A percentile compares a stretch with the other conserved stretches of the same genome.
Conservation (phyloP, 2,888 invertebrate species). For the Watsonalla binaria region DNA sequence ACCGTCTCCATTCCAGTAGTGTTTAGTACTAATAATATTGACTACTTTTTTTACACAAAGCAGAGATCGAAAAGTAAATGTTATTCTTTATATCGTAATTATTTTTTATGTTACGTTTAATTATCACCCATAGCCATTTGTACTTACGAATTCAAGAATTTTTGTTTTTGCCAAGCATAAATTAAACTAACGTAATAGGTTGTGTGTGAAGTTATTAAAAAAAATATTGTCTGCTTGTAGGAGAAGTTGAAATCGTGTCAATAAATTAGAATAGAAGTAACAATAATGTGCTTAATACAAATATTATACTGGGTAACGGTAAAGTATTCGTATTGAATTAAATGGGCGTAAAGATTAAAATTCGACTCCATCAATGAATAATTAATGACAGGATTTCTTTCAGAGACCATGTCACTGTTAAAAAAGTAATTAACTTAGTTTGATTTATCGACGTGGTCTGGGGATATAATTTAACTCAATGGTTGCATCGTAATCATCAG, state of each 20-base stretch:
- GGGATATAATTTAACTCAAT: neutral
- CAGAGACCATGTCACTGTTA: neutral
- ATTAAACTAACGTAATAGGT: neutral
- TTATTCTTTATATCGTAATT: constrained; percentile 7
- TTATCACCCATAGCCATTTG: constrained; percentile 6
- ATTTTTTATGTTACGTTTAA: constrained; percentile 18
- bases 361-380: neutral
- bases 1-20: no score
- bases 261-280: no score
- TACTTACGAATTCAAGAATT: neutral
- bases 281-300: no score
- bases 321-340: neutral
- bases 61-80: no score
- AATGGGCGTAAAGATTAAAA: neutral
- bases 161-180: neutral
- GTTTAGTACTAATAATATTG: no score
- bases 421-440: neutral
- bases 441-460: neutral
- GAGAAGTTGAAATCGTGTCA: no score
- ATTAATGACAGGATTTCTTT: neutral
- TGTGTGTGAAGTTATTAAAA: neutral
- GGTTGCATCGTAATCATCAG: neutral
- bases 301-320: no score
- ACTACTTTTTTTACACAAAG: no score
- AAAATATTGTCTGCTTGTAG: neutral